Evolutionary conservation across 37 sponge, comb jelly and placozoan species (phyloP).

Genomic region (Theonella swinhoei): DNA sequence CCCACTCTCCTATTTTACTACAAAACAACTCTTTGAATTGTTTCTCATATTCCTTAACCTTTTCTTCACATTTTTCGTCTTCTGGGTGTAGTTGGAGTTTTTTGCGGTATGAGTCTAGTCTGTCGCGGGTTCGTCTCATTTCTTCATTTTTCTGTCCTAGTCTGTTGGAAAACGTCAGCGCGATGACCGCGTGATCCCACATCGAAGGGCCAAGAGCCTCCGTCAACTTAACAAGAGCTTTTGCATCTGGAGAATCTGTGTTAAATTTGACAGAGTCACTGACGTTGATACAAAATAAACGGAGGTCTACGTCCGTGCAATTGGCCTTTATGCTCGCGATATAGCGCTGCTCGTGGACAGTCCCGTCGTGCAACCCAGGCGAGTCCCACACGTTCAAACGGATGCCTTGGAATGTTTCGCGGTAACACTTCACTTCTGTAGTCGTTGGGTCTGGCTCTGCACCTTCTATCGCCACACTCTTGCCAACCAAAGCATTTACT

Average conservation of each 20-base stretch:
- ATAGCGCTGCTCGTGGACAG: neutral
- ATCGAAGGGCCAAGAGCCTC: neutral
- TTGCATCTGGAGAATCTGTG: neutral
- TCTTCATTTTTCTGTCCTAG: neutral
- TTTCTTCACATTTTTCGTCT: neutral
- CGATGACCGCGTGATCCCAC: constrained; percentile 10
- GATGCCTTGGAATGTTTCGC: neutral
- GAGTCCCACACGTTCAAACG: constrained; percentile 10
- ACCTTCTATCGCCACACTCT: neutral
- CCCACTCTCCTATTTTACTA: neutral
- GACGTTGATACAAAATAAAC: neutral
- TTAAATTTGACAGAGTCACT: neutral
- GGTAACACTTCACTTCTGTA: neutral
- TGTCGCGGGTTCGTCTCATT: neutral
- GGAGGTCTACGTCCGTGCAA: constrained; percentile 13
- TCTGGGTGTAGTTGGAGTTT: no score
- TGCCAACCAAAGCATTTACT: neutral
- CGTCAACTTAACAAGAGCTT: constrained; percentile 1
- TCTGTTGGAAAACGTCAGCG: neutral
- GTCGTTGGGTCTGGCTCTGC: neutral
- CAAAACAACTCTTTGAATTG: no score
- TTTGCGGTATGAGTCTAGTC: no score
- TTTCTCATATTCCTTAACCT: neutral
- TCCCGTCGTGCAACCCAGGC: constrained; percentile 26
- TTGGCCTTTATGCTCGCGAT: neutral